Percentiles rank a stretch among this genome's conserved stretches.
These are phyloP conservation scores for Bombus superbus DNA, from an alignment of 1,140 invertebrate species.

Conservation along the genomic window DNA sequence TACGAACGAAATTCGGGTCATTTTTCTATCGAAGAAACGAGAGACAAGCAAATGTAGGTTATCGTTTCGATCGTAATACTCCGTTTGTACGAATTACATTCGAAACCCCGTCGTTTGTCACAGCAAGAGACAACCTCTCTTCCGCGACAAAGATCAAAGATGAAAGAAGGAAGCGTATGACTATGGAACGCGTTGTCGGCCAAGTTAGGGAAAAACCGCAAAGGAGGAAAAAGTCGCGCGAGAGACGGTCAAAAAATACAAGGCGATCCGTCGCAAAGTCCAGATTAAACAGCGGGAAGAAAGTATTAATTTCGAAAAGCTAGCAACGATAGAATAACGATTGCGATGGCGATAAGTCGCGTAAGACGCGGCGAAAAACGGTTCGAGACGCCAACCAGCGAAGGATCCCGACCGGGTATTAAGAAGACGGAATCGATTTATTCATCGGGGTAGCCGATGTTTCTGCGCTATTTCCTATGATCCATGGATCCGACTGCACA, in stretches of 20 bases:
- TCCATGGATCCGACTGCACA: background rate
- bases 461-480: background rate
- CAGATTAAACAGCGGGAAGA: background rate
- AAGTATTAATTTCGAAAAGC: background rate
- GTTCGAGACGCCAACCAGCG: background rate
- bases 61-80: background rate
- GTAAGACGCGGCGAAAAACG: background rate
- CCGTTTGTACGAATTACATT: background rate
- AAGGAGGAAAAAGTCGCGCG: background rate
- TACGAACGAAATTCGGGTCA: background rate
- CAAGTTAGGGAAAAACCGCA: conserved; percentile 13
- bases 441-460: background rate
- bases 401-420: background rate
- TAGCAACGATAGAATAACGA: background rate
- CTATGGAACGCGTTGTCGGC: background rate
- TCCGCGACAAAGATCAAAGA: background rate
- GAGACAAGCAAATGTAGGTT: background rate
- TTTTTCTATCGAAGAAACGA: background rate
- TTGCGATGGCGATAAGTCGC: background rate
- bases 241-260: background rate
- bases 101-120: background rate
- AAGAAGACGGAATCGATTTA: background rate
- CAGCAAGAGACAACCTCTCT: background rate
- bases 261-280: no score
- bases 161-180: background rate